Conservation (phyloP, 2,888 invertebrate genomes). For the Venusia cambrica region DNA sequence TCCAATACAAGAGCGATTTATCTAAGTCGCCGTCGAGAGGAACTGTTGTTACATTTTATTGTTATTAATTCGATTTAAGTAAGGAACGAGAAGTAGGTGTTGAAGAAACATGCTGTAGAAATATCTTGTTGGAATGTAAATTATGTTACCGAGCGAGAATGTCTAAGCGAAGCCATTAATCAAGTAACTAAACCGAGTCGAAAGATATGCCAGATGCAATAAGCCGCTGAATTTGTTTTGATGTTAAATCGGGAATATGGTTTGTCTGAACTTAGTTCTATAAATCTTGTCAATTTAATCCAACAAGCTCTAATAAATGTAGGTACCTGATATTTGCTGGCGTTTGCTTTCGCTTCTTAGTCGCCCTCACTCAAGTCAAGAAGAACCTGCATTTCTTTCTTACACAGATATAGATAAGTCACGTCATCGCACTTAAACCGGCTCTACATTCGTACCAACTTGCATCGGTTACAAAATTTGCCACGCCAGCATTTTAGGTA, state of each 20-base stretch:
- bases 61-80: conserved; percentile 44
- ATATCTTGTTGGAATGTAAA: neutral
- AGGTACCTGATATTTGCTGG: too few species aligned
- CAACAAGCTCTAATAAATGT: conserved; percentile 39
- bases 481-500: too few species aligned
- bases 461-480: conserved; percentile 27
- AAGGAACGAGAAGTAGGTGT: conserved; percentile 14
- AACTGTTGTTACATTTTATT: conserved; percentile 60
- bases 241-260: conserved; percentile 33
- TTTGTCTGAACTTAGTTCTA: conserved; percentile 35
- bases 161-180: conserved; percentile 7
- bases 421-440: conserved; percentile 44
- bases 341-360: too few species aligned
- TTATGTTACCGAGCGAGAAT: neutral
- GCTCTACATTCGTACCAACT: conserved; percentile 31
- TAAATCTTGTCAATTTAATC: conserved; percentile 54
- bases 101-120: conserved; percentile 3
- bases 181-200: conserved; percentile 12
- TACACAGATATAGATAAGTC: conserved; percentile 57
- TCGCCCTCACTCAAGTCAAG: too few species aligned
- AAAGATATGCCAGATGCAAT: conserved; percentile 26
- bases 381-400: conserved; percentile 32
- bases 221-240: conserved; percentile 35
- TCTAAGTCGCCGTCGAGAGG: conserved; percentile 67
- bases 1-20: conserved; percentile 77